These are phyloP conservation scores for Trichopoda pennipes DNA, from an alignment of 2,888 invertebrate species.

Conservation along the genomic window DNA sequence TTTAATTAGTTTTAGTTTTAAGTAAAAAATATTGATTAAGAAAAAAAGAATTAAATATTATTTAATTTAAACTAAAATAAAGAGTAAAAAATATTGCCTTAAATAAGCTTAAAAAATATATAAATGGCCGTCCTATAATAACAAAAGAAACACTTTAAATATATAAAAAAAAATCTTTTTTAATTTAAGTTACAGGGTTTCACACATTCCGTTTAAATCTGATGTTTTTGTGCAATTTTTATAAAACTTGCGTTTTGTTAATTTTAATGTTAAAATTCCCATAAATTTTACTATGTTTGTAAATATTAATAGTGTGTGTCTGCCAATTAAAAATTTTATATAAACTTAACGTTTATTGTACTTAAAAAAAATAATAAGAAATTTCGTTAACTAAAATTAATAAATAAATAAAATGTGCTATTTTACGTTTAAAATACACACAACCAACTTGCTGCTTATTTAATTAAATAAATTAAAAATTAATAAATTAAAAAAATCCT, in stretches of 20 bases:
- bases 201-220: background rate
- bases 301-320: conserved; percentile 19
- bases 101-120: conserved; percentile 30
- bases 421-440: conserved; percentile 42
- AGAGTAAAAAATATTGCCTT: conserved; percentile 41
- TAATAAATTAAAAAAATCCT: background rate
- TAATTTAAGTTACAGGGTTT: background rate
- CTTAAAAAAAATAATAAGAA: conserved; percentile 55
- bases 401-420: background rate
- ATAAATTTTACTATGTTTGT: conserved; percentile 2
- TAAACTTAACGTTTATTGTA: conserved; percentile 50
- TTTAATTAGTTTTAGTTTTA: conserved; percentile 16
- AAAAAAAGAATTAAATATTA: conserved; percentile 13
- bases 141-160: conserved; percentile 20
- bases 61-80: background rate
- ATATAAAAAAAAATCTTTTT: background rate
- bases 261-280: background rate
- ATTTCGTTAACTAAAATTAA: conserved; percentile 36
- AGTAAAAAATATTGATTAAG: conserved; percentile 14
- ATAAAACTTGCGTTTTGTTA: background rate
- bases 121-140: conserved; percentile 51
- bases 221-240: conserved; percentile 8
- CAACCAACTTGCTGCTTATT: background rate
- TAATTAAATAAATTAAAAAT: background rate
- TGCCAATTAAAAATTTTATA: background rate